Evolutionary conservation across 2,888 invertebrate genomes (phyloP), one percentile per base, ranked within the genome.

Genomic region (Ophioninae sp.): DNA sequence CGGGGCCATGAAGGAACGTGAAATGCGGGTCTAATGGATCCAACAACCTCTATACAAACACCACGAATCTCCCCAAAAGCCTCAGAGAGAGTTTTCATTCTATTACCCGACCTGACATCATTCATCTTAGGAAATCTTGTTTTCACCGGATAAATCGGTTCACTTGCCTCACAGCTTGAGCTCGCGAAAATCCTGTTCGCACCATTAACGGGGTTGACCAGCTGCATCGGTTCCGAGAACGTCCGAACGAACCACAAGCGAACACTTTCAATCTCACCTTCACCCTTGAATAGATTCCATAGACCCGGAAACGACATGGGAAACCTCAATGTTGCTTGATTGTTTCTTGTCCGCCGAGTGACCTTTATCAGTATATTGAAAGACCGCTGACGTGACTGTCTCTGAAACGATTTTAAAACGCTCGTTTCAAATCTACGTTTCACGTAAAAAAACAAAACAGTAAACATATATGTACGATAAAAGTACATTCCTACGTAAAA

Each of bases 31-130:
- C 81, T 88, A 86, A 88, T 86, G 86, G 86, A 84, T 87, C 85
- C 84, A 84, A 83, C 78, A 86, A 87, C 50, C 59, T 57, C 79
- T 57, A 73, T 64, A 44, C 57, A 39, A 20, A 50, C 82, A 81
- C 84, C 70, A 64, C 77, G 21, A 82, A 81, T 50, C 62, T 44
- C 62, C 37, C 73, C 65, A 73, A 79, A 79, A 79, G 79, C 83
- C 85, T 86, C 75, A 65, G 84, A 83, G 76, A 75, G 84, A 77
- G 84, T 85, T 89, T 90, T 89, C 89, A 89, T 91, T 90, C 89
- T 88, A 89, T 90, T 87, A 88, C 84, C 68, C 78, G 84, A 78
- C 73, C 41, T 82, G 87, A 87, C 90, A 90, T 91, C 88, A 87
- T 83, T 80, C 83, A 87, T 91, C 90, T 91, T 88, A 79, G 70